These are phyloP conservation scores for Mandrillus leucophaeus DNA, from an alignment of 2,113 vertebrate species.

Conservation along the genomic window DNA sequence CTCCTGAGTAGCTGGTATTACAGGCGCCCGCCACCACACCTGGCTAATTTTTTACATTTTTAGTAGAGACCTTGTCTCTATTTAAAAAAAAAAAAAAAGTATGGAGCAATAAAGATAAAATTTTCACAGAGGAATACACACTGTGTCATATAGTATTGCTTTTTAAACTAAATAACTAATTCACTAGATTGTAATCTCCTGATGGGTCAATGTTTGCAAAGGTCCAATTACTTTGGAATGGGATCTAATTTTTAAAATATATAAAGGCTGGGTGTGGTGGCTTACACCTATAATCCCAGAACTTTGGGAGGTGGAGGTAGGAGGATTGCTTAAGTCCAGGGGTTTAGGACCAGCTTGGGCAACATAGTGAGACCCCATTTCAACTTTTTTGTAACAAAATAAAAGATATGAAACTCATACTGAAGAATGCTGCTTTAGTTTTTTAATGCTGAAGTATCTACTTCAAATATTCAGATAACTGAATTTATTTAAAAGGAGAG, in stretches of 20 bases:
- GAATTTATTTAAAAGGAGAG: background rate
- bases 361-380: no score
- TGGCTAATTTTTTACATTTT: no score
- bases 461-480: background rate
- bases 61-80: no score
- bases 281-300: no score
- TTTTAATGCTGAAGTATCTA: background rate
- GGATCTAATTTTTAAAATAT: slow-evolving; percentile 22
- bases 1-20: no score
- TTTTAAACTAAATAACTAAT: background rate
- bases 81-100: background rate
- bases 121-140: background rate
- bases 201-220: background rate
- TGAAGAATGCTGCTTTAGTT: background rate
- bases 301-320: no score
- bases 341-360: no score
- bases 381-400: no score
- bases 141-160: background rate
- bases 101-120: background rate
- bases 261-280: background rate
- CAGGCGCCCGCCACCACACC: no score
- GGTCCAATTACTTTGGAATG: background rate
- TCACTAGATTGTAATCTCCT: background rate
- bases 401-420: slow-evolving; percentile 8
- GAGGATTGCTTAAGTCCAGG: no score